phyloP scores from a whole-genome alignment of 2,113 vertebrate species.

The Amazona vittata region DNA sequence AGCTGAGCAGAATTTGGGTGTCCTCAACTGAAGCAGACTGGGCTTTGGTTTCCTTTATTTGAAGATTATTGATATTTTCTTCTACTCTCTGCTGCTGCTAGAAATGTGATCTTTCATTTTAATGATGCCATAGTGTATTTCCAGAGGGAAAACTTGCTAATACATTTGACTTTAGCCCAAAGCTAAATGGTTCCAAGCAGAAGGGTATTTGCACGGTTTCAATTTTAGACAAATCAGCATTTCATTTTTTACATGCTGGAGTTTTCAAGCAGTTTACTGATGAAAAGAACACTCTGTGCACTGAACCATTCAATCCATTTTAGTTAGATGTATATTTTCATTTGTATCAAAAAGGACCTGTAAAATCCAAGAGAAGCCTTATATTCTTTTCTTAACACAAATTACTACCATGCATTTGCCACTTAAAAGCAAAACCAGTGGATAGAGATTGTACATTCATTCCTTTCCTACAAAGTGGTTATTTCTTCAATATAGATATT shows the following conservation, averaged over 20 bases:
- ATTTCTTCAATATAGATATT: constrained; percentile 34
- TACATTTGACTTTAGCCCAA: not conserved
- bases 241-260: constrained; percentile 67
- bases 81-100: not conserved
- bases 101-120: not conserved
- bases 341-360: constrained; percentile 41
- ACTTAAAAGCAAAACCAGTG: constrained; percentile 46
- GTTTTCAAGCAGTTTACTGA: constrained; percentile 64
- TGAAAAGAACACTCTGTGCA: constrained; percentile 60
- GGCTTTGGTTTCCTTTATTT: not conserved
- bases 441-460: constrained; percentile 23
- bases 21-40: not conserved
- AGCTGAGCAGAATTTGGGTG: not conserved
- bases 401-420: constrained; percentile 9
- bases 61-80: not conserved
- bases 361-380: constrained; percentile 36
- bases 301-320: constrained; percentile 65
- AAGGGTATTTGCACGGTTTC: constrained; percentile 58
- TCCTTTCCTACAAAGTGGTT: not conserved
- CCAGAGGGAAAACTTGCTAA: not conserved
- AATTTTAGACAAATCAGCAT: constrained; percentile 64
- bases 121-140: not conserved
- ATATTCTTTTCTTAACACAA: constrained; percentile 55
- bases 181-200: constrained; percentile 44
- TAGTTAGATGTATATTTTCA: constrained; percentile 46